Evolutionary conservation across 2,113 vertebrate genomes (phyloP), one percentile per base, ranked within the genome.

Genomic region (Mixornis gularis): DNA sequence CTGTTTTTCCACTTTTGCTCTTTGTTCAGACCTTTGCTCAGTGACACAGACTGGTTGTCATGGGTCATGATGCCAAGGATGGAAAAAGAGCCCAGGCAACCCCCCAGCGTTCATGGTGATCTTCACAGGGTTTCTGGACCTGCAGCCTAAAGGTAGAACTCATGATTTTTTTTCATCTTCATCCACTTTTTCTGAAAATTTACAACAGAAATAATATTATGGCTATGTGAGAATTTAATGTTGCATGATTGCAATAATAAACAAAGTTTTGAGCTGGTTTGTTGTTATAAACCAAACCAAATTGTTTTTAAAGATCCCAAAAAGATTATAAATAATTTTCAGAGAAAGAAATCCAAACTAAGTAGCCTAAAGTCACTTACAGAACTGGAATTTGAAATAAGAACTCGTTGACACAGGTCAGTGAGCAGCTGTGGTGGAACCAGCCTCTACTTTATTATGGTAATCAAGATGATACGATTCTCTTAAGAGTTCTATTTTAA

Each of bases 401-500:
- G 65, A 86, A 43, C 38, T 89, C 2, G 4, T 41, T 53, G 89
- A 89, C 65, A 84, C 52, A 89, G 90, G 56, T 95, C 89, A 93
- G 52, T 94, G 81, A 95, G 51, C 62, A 92, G 6, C 4, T 76
- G 53, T 62, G 34, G 49, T 81, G 58, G 41, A 89, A 92, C 32
- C 41, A 72, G n/a, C 24, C 38, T 90, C 65, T 92, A 71, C 69
- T 92, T 95, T 74, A 78, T 51, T 76, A 92, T 72, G 80, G 34
- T 69, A 94, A 89, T 92, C 86, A 83, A 58, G 80, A 79, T 74
- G 6, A 65, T 81, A 69, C 41, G 46, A 90, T 90, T 95, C 53
- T 79, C 41, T 46, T 81, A 65, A 56, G 48, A 93, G 34, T 74
- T 89, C 44, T 56, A 58, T 81, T 93, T 93, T 94, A 93, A 95